Percentiles rank a stretch among this genome's conserved stretches.
These are phyloP conservation scores for Dicrostonyx torquatus DNA, from an alignment of 2,797 vertebrate genomes.

Conservation along the genomic window DNA sequence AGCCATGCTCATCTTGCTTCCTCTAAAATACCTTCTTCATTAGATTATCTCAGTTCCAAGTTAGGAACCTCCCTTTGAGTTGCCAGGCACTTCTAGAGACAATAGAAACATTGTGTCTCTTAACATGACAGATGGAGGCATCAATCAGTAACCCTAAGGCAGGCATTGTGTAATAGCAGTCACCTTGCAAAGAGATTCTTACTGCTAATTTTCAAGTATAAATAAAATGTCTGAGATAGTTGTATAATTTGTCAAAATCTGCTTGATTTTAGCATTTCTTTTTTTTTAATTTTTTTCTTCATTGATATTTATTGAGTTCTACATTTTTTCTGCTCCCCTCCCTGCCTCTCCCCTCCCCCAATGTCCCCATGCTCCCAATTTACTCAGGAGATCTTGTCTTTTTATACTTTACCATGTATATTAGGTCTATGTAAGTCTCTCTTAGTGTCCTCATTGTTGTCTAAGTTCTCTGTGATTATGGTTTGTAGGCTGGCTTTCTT, in stretches of 20 bases:
- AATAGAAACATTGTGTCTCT: not conserved
- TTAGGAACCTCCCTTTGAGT: not conserved
- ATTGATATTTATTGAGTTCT: no score
- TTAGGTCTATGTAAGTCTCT: no score
- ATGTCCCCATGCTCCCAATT: no score
- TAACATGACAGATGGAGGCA: not conserved
- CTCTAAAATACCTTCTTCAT: not conserved
- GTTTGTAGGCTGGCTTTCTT: no score
- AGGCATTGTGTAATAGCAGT: not conserved
- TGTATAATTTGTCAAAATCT: not conserved
- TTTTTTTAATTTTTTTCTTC: no score
- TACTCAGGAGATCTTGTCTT: no score
- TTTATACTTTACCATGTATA: no score
- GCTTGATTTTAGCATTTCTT: slow-evolving; percentile 2
- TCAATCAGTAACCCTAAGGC: not conserved
- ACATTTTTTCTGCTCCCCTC: no score
- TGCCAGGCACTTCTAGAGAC: not conserved
- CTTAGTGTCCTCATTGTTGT: no score
- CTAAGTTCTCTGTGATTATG: no score
- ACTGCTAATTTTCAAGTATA: not conserved
- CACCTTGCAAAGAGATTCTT: not conserved
- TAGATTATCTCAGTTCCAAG: not conserved
- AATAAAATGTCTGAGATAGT: not conserved
- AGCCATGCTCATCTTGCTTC: no score
- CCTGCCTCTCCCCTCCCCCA: no score